phyloP scores from a whole-genome alignment of 2,888 invertebrate genomes.

The Dysmachus trigonus region DNA sequence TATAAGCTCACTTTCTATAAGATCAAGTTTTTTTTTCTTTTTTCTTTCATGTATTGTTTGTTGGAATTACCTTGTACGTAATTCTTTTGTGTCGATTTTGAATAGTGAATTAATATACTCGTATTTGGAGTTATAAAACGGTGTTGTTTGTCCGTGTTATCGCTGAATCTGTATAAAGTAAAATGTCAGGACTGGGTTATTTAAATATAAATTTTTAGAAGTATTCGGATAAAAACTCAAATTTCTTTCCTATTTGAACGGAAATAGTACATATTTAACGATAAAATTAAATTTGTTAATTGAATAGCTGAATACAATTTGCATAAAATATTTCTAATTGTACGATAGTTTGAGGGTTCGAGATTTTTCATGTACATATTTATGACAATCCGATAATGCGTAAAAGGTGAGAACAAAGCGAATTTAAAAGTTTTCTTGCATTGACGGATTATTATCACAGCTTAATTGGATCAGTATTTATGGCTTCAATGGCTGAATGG shows the following conservation, averaged over 20 bases:
- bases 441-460: not conserved
- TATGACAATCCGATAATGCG: not conserved
- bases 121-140: too few relatives aligned
- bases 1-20: not conserved
- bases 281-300: too few relatives aligned
- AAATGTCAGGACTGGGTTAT: too few relatives aligned
- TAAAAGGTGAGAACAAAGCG: not conserved
- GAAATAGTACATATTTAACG: not conserved
- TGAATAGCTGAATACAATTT: too few relatives aligned
- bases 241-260: not conserved
- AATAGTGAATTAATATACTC: not conserved
- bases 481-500: not conserved
- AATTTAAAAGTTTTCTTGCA: not conserved
- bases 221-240: too few relatives aligned
- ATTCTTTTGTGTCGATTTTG: too few relatives aligned
- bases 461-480: not conserved
- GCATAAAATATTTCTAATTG: not conserved
- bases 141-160: too few relatives aligned
- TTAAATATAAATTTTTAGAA: too few relatives aligned
- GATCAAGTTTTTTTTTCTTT: not conserved
- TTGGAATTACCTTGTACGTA: not conserved
- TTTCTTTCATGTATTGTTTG: not conserved
- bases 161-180: too few relatives aligned
- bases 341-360: not conserved
- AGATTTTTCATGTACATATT: not conserved